phyloP scores from a whole-genome alignment of 2,797 vertebrate species.

The Lates japonicus region DNA sequence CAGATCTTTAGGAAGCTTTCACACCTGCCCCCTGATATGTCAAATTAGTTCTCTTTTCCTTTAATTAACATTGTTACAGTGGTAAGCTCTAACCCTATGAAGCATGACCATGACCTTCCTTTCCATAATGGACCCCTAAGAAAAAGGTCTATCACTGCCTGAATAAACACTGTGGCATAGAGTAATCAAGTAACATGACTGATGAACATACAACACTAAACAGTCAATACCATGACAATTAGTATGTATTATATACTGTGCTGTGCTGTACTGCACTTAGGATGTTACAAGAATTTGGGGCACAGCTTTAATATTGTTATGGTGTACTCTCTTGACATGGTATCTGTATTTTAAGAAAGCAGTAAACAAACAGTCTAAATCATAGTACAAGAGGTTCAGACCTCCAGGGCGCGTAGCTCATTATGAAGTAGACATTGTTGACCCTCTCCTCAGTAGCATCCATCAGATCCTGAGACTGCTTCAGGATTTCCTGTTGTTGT shows the following conservation, averaged over 20 bases:
- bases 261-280: too few relatives aligned
- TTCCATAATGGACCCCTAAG: too few relatives aligned
- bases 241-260: too few relatives aligned
- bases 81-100: neutral
- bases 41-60: neutral
- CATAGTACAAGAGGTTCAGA: neutral
- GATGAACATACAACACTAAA: neutral
- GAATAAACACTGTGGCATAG: too few relatives aligned
- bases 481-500: constrained; percentile 24
- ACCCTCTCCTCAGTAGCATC: constrained; percentile 18
- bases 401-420: neutral
- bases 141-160: too few relatives aligned
- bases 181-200: too few relatives aligned
- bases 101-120: neutral
- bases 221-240: neutral
- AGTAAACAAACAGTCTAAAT: neutral
- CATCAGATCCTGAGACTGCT: constrained; percentile 30
- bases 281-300: too few relatives aligned
- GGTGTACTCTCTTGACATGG: too few relatives aligned
- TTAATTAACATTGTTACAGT: neutral
- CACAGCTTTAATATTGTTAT: too few relatives aligned
- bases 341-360: too few relatives aligned
- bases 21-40: neutral
- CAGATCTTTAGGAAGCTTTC: neutral
- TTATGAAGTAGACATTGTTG: constrained; percentile 22